These are phyloP conservation scores for Neodiprion fabricii DNA, from an alignment of 1,140 invertebrate species.

Conservation along the genomic window DNA sequence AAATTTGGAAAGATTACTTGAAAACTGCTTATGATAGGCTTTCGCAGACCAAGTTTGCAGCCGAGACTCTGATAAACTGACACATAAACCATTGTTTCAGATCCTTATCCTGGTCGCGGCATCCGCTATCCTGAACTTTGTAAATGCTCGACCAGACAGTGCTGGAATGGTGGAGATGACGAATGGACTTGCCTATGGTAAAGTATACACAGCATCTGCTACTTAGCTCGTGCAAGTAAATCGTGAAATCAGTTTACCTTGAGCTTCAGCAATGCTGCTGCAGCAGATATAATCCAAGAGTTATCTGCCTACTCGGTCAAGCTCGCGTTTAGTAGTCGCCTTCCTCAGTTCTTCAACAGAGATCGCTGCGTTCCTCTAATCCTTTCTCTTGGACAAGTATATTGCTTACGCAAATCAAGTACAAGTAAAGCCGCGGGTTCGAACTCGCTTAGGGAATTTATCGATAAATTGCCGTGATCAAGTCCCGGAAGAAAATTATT, in stretches of 20 bases:
- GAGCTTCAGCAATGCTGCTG: background rate
- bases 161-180: constrained; percentile 49
- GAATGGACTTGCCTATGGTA: constrained; percentile 52
- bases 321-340: no score
- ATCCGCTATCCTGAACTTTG: constrained; percentile 6
- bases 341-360: background rate
- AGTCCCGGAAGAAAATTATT: no score
- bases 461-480: no score
- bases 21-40: constrained; percentile 12
- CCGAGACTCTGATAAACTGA: no score
- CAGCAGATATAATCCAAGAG: background rate
- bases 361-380: background rate
- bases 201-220: constrained; percentile 21
- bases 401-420: no score
- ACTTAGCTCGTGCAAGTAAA: background rate
- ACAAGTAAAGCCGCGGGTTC: no score
- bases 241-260: background rate
- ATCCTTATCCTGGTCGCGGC: constrained; percentile 25
- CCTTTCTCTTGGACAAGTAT: background rate
- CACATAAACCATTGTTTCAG: constrained; percentile 9
- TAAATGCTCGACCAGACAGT: constrained; percentile 40
- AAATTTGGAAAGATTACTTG: background rate
- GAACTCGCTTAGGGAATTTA: no score
- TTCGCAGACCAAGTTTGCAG: no score
- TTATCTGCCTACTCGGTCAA: background rate